Evolutionary conservation across 2,888 invertebrate genomes (phyloP), one percentile per base, ranked within the genome.

Genomic region (Heliconius charithonia): DNA sequence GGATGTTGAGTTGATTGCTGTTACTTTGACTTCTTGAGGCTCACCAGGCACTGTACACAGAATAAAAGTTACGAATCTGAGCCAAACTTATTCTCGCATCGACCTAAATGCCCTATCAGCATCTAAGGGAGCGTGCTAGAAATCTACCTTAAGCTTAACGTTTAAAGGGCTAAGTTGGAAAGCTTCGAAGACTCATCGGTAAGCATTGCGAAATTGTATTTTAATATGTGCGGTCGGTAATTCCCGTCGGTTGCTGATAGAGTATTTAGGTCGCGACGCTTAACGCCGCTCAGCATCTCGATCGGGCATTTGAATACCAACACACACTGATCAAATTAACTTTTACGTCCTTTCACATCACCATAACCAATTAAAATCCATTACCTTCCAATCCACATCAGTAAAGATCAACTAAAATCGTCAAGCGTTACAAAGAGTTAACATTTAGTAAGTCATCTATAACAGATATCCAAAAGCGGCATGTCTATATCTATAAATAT

Each of bases 1-100:
- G 62, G 99, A 97, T n/a, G 99, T 99, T 1, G 99, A 99, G 95
- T 99, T 99, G 89, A 99, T 96, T 32, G 98, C 96, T 81, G 96
- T 96, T 67, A 97, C 97, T 92, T 97, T 97, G 82, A 99, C 98
- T 88, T 98, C 98, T 92, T 98, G 97, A 72, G 99, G 99, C 94
- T 99, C 98, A 83, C 99, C 99, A 86, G 99, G 99, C 96, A 99
- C 99, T 99, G 97, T 84, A 91, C 85, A 91, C 84, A 87, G 82
- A 76, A 69, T 27, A 69, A 16, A 71, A 16, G 62, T 93, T 84
- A 93, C 86, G 86, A 65, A 86, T 81, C 84, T 82, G 85, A 85
- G 80, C 91, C 88, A 75, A 25, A 91, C 83, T 83, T 86, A 80
- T 73, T 80, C 80, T 84, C 75, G 86, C 80, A 73, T 80, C 86